These are phyloP conservation scores for Sarcophaga caerulescens DNA, from an alignment of 2,888 invertebrate species.

Conservation along the genomic window DNA sequence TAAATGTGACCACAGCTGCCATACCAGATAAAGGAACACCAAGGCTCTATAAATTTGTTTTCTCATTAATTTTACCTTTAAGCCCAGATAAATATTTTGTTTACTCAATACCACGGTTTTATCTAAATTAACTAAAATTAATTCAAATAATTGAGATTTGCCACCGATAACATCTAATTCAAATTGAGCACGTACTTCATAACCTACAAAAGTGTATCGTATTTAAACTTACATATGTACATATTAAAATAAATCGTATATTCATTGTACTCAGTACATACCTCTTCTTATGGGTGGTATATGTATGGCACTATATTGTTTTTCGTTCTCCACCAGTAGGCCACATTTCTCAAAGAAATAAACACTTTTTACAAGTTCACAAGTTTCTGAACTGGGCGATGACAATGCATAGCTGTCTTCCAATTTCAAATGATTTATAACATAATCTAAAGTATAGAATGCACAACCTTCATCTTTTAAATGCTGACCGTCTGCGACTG, in stretches of 20 bases:
- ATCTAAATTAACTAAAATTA: conserved; percentile 74
- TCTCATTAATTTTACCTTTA: conserved; percentile 70
- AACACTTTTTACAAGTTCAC: conserved; percentile 71
- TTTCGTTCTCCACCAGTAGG: conserved; percentile 51
- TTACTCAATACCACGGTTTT: conserved; percentile 72
- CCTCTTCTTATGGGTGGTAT: conserved; percentile 68
- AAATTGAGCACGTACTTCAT: conserved; percentile 71
- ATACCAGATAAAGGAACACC: too few species aligned
- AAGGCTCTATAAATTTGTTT: background rate
- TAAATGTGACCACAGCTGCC: too few species aligned
- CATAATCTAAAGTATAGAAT: conserved; percentile 58
- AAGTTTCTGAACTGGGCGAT: conserved; percentile 72
- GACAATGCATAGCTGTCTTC: conserved; percentile 75
- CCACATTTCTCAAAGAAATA: conserved; percentile 76
- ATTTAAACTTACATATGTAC: background rate
- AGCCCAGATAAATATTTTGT: conserved; percentile 74
- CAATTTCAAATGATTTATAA: conserved; percentile 72
- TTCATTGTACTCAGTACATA: conserved; percentile 9
- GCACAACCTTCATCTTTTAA: conserved; percentile 47
- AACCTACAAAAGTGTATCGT: conserved; percentile 59
- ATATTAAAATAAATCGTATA: background rate
- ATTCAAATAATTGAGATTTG: conserved; percentile 69
- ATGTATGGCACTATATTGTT: conserved; percentile 67
- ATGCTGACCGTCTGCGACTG: conserved; percentile 21
- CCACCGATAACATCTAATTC: conserved; percentile 75